Percentiles rank a stretch among this genome's conserved stretches.
Conservation (phyloP, 1,140 invertebrate species). For the Drosophila asahinai region DNA sequence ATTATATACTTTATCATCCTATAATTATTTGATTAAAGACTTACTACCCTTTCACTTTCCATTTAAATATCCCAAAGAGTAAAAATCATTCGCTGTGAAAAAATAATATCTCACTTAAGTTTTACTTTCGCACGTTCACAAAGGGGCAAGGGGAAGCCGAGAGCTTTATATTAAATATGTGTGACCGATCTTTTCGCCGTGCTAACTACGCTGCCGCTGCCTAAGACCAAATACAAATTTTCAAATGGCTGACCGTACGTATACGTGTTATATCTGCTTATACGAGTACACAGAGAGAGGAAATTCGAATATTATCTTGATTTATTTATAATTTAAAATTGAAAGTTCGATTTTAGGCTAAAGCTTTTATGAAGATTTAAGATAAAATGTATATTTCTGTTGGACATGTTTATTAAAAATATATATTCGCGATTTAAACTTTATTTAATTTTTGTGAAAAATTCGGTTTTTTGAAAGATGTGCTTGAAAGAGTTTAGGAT, state of each 20-base stretch:
- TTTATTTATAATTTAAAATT: no score
- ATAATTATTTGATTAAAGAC: background rate
- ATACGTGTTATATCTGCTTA: conserved; percentile 20
- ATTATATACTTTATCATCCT: background rate
- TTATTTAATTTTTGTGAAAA: background rate
- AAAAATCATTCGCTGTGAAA: conserved; percentile 8
- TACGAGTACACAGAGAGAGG: background rate
- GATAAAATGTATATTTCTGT: no score
- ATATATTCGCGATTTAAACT: background rate
- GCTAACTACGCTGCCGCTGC: conserved; percentile 34
- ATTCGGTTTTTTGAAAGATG: background rate
- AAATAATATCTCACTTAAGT: background rate
- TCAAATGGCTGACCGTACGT: conserved; percentile 29
- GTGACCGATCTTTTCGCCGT: conserved; percentile 22
- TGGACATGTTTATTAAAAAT: background rate
- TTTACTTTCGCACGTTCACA: conserved; percentile 35
- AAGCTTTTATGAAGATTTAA: no score
- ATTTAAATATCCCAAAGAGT: conserved; percentile 16
- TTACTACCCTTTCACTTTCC: background rate
- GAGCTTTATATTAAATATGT: conserved; percentile 20
- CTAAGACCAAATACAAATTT: conserved; percentile 25
- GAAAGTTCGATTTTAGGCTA: no score
- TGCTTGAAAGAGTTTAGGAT: background rate
- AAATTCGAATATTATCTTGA: background rate
- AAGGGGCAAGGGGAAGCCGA: background rate